Evolutionary conservation across 2,797 vertebrate genomes (phyloP).

Genomic region (Syncerus caffer): DNA sequence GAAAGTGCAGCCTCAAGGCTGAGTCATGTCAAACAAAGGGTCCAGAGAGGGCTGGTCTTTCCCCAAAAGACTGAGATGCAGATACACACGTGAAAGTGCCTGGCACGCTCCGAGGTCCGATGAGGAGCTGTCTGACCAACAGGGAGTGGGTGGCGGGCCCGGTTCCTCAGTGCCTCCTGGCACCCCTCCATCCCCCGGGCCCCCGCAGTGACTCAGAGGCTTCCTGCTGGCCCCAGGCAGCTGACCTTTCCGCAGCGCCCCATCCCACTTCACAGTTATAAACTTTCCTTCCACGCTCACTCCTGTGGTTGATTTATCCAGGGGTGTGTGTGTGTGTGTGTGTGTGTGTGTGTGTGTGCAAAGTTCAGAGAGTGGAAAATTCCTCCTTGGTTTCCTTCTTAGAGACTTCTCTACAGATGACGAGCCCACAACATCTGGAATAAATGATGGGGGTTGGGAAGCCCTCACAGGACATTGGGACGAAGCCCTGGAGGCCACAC

Average conservation of each 20-base stretch:
- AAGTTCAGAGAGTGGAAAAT: neutral
- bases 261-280: neutral
- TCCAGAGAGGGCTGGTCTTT: neutral
- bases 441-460: neutral
- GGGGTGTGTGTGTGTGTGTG: neutral
- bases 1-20: neutral
- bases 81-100: neutral
- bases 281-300: neutral
- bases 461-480: neutral
- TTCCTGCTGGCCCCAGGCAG: neutral
- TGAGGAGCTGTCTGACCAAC: accelerated
- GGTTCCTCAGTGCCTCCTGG: neutral
- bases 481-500: neutral
- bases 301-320: neutral
- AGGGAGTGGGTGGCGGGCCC: accelerated
- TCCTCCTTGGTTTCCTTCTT: neutral
- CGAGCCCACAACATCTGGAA: neutral
- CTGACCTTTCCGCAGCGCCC: neutral
- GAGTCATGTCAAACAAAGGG: neutral
- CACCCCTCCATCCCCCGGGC: neutral
- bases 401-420: neutral
- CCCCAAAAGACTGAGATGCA: neutral
- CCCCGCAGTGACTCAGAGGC: neutral
- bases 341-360: neutral
- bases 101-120: accelerated